Percentiles rank a stretch among this genome's conserved stretches.
phyloP scores from a whole-genome alignment of 2,888 invertebrate species.

The Chrysolina americana region DNA sequence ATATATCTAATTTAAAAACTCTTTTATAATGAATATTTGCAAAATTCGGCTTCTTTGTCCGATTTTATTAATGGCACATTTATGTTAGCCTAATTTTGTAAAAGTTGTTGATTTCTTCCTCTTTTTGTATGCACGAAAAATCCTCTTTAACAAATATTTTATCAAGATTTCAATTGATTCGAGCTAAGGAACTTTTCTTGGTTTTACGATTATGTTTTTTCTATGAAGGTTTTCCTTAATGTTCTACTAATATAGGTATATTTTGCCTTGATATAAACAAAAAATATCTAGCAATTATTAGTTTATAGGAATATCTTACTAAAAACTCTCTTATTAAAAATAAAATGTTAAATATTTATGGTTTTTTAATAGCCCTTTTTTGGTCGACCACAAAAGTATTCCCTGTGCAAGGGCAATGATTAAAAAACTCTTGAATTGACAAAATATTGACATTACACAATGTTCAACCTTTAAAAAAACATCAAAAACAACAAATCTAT shows the following conservation, averaged over 20 bases:
- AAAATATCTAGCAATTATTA: conserved; percentile 61
- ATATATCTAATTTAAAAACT: too few relatives aligned
- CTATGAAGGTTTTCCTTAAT: conserved; percentile 60
- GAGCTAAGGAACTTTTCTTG: conserved; percentile 45
- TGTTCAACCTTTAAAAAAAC: too few relatives aligned
- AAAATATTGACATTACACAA: too few relatives aligned
- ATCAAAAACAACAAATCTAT: too few relatives aligned
- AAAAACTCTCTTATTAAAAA: conserved; percentile 63
- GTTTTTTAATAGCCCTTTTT: conserved; percentile 16
- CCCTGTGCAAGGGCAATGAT: too few relatives aligned
- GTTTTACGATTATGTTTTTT: conserved; percentile 53
- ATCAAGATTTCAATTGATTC: conserved; percentile 45
- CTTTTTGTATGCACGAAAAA: conserved; percentile 42
- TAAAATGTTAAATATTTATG: conserved; percentile 58
- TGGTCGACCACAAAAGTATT: neutral
- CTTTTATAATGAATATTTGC: too few relatives aligned
- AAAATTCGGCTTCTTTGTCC: too few relatives aligned
- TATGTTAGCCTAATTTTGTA: neutral
- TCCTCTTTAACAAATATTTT: conserved; percentile 55
- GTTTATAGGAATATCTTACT: conserved; percentile 61
- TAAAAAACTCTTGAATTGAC: too few relatives aligned
- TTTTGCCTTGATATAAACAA: conserved; percentile 62
- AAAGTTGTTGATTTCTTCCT: neutral
- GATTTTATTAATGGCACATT: neutral
- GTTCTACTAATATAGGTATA: conserved; percentile 63